A percentile compares a stretch with the other conserved stretches of the same genome.
These are phyloP conservation scores for Lasiurus cinereus DNA, from an alignment of 2,113 vertebrate species.

Conservation along the genomic window DNA sequence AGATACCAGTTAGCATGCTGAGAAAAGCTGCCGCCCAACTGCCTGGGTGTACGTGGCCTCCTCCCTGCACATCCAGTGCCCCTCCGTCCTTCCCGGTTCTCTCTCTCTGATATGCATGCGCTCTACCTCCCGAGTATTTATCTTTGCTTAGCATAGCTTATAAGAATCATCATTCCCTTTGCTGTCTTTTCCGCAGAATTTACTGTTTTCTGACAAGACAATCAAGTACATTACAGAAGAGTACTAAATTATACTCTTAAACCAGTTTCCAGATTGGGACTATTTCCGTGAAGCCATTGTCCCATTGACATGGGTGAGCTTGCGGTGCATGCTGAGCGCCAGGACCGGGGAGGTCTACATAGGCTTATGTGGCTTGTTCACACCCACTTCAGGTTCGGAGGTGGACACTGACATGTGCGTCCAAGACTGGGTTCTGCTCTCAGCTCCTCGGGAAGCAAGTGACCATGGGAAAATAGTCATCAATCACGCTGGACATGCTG, in stretches of 20 bases:
- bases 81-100: not conserved
- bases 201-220: not conserved
- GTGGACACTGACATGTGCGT: accelerated
- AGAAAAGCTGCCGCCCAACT: not conserved
- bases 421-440: not conserved
- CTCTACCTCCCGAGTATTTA: not conserved
- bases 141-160: not conserved
- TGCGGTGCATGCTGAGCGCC: no score
- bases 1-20: not conserved
- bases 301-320: not conserved
- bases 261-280: not conserved
- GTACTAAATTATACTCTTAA: not conserved
- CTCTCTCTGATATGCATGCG: accelerated
- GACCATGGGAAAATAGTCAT: accelerated
- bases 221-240: not conserved
- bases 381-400: no score
- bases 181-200: not conserved
- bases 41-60: not conserved
- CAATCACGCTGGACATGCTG: not conserved
- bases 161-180: not conserved
- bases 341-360: not conserved
- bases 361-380: not conserved
- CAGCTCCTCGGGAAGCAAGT: not conserved
- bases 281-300: not conserved
- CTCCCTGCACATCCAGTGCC: not conserved